Evolutionary conservation across 2,888 invertebrate genomes (phyloP).

Genomic region (Amphipoea oculea): DNA sequence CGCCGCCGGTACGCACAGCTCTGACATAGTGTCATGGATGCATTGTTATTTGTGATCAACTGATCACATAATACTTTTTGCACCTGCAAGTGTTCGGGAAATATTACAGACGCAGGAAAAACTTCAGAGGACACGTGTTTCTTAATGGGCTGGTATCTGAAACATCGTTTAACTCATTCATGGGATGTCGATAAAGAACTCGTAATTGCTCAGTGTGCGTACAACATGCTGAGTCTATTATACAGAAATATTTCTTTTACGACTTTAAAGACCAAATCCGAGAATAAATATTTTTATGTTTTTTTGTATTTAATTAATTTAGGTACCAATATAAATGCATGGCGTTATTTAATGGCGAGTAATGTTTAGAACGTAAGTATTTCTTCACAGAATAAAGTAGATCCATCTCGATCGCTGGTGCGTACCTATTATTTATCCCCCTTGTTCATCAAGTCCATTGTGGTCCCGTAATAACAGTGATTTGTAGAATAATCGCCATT

Average conservation of each 20-base stretch:
- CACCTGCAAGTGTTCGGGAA: slow-evolving; percentile 53
- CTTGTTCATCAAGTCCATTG: slow-evolving; percentile 80
- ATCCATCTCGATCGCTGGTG: slow-evolving; percentile 59
- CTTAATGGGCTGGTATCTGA: slow-evolving; percentile 50
- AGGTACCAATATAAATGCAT: slow-evolving; percentile 21
- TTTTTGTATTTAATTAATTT: slow-evolving; percentile 42
- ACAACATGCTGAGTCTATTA: slow-evolving; percentile 60
- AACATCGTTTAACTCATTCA: slow-evolving; percentile 57
- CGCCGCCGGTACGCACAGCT: slow-evolving; percentile 59
- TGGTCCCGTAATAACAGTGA: slow-evolving; percentile 85
- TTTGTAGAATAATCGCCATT: slow-evolving; percentile 84
- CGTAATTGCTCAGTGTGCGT: slow-evolving; percentile 44
- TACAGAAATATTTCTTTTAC: slow-evolving; percentile 50
- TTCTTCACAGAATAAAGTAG: slow-evolving; percentile 35
- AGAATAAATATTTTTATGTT: slow-evolving; percentile 16
- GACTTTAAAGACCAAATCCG: slow-evolving; percentile 18
- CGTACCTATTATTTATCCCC: slow-evolving; percentile 70
- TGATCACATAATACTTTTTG: slow-evolving; percentile 63
- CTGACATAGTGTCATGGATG: slow-evolving; percentile 61
- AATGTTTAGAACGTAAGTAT: slow-evolving; percentile 10
- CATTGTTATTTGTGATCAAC: slow-evolving; percentile 61
- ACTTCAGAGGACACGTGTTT: slow-evolving; percentile 56
- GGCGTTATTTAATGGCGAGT: slow-evolving; percentile 23
- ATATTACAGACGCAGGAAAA: slow-evolving; percentile 55
- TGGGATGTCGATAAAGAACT: slow-evolving; percentile 53